Evolutionary conservation across 1,140 invertebrate genomes (phyloP).

Genomic region (Bombus affinis): DNA sequence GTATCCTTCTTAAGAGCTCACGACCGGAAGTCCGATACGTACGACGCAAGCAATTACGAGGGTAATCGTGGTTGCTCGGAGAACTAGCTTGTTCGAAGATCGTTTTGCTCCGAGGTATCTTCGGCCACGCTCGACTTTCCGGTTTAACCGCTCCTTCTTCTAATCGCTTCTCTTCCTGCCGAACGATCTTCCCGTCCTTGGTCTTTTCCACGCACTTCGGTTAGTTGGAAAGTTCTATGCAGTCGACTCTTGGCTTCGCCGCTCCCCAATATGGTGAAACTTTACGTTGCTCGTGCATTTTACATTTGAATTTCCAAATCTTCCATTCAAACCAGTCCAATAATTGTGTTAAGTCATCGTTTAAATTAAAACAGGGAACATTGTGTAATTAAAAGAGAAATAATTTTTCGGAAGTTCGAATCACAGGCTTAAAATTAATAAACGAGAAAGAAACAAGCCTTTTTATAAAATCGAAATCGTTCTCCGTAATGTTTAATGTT

Average conservation of each 20-base stretch:
- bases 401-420: neutral
- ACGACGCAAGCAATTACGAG: constrained; percentile 52
- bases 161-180: constrained; percentile 69
- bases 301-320: neutral
- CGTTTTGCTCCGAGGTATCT: constrained; percentile 57
- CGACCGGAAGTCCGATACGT: constrained; percentile 53
- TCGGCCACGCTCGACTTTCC: constrained; percentile 70
- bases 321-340: neutral
- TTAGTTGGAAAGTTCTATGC: constrained; percentile 15
- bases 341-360: neutral
- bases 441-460: neutral
- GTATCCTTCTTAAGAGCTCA: constrained; percentile 21
- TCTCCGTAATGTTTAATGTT: neutral
- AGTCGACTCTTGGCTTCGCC: neutral
- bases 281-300: neutral
- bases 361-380: neutral
- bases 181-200: constrained; percentile 64
- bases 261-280: neutral
- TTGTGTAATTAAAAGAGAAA: neutral
- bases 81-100: constrained; percentile 48
- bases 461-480: neutral
- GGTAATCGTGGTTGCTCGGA: constrained; percentile 42
- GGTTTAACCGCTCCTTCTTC: constrained; percentile 72
- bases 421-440: neutral
- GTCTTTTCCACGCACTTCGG: constrained; percentile 49